A percentile compares a stretch with the other conserved stretches of the same genome.
phyloP scores from a whole-genome alignment of 92 coral and sea anemone species.

The Actinostola sp. region DNA sequence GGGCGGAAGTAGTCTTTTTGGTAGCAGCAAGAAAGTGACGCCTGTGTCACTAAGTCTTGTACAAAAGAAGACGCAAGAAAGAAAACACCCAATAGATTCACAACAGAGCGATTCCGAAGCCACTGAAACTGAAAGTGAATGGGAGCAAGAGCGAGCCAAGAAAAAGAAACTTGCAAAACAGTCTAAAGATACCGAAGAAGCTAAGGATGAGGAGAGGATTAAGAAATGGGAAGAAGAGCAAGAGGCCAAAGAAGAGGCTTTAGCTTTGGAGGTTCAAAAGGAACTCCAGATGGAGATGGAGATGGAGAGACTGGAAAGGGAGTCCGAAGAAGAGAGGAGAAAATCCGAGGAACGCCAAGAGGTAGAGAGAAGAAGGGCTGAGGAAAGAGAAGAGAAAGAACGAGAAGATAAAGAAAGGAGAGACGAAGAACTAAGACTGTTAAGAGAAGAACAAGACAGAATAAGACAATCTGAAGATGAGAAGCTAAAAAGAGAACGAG shows the following conservation, averaged over 20 bases:
- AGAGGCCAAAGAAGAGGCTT: conserved; percentile 37
- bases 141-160: conserved; percentile 74
- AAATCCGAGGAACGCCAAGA: conserved; percentile 45
- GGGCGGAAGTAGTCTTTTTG: conserved; percentile 65
- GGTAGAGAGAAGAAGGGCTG: conserved; percentile 36
- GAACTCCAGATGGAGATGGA: conserved; percentile 56
- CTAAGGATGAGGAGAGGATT: conserved; percentile 56
- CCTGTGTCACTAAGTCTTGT: conserved; percentile 30
- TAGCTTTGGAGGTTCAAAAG: conserved; percentile 57
- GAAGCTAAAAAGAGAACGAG: conserved; percentile 48
- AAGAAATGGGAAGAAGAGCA: conserved; percentile 72
- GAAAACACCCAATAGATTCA: background rate
- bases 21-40: conserved; percentile 31
- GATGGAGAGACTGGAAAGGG: conserved; percentile 53
- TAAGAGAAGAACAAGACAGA: conserved; percentile 49
- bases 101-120: conserved; percentile 71
- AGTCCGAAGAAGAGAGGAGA: conserved; percentile 58
- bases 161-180: conserved; percentile 48
- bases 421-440: conserved; percentile 58
- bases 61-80: background rate
- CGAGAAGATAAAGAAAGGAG: conserved; percentile 48
- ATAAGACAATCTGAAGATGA: conserved; percentile 47
- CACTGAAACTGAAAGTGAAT: conserved; percentile 88
- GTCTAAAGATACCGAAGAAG: conserved; percentile 34
- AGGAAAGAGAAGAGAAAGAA: conserved; percentile 42